Evolutionary conservation across 2,797 vertebrate genomes (phyloP).

Genomic region (Phoeniculus purpureus): DNA sequence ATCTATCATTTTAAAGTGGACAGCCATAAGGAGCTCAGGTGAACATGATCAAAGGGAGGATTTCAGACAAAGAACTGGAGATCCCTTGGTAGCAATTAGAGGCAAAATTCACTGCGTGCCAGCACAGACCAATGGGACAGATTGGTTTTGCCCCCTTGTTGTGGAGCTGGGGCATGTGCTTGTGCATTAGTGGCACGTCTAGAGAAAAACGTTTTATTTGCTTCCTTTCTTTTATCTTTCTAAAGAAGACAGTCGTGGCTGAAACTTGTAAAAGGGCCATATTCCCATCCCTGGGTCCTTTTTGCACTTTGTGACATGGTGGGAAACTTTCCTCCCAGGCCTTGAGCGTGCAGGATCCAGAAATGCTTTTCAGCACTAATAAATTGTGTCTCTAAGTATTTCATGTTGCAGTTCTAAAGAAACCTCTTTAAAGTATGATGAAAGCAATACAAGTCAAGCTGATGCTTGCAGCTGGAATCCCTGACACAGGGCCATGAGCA

Average conservation of each 20-base stretch:
- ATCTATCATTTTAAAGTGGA: not conserved
- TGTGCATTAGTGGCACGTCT: not conserved
- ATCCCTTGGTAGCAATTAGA: not conserved
- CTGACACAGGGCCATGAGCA: not conserved
- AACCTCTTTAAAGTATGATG: conserved; percentile 17
- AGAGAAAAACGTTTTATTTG: not conserved
- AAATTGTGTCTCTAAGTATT: conserved; percentile 1
- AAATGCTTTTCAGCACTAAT: not conserved
- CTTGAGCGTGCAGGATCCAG: not conserved
- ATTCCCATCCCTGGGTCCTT: not conserved
- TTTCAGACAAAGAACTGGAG: not conserved
- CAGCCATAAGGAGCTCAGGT: not conserved
- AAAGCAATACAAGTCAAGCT: conserved; percentile 36
- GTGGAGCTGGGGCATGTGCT: not conserved
- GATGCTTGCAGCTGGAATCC: conserved; percentile 24
- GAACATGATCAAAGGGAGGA: not conserved
- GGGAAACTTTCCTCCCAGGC: not conserved
- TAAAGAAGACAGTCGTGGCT: not conserved
- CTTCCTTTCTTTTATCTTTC: not conserved
- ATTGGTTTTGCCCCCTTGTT: not conserved
- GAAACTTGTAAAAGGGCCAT: not conserved
- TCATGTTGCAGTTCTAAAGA: conserved; percentile 18
- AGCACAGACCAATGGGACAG: accelerated
- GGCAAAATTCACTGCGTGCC: not conserved
- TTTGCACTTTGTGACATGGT: not conserved